phyloP scores from a whole-genome alignment of 2,113 vertebrate species.

The Nerophis ophidion region DNA sequence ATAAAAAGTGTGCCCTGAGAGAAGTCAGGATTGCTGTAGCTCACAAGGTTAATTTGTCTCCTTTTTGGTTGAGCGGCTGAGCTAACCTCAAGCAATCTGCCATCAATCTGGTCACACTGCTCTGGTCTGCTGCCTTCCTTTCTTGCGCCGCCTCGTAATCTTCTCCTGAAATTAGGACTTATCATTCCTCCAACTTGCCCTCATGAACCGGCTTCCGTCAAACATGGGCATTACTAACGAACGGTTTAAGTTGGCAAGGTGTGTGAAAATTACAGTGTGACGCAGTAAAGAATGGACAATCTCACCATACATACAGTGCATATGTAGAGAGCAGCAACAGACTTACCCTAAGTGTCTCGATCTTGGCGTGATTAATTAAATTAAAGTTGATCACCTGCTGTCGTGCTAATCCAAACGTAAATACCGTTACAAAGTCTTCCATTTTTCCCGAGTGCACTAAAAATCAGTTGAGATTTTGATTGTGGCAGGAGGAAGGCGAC shows the following conservation, averaged over 20 bases:
- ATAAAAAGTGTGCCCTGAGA: conserved; percentile 13
- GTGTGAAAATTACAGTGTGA: conserved; percentile 21
- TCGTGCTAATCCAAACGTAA: conserved; percentile 38
- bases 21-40: conserved; percentile 17
- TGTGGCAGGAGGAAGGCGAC: conserved; percentile 52
- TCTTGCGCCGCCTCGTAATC: conserved; percentile 30
- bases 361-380: conserved; percentile 32
- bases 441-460: conserved; percentile 13
- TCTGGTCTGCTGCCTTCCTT: conserved; percentile 25
- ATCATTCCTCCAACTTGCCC: conserved; percentile 29
- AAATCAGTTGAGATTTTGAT: conserved; percentile 29
- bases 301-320: not conserved
- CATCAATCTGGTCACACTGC: conserved; percentile 51
- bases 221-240: conserved; percentile 10
- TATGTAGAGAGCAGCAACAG: conserved; percentile 8
- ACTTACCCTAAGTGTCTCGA: conserved; percentile 40
- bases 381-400: conserved; percentile 37
- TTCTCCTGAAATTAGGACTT: conserved; percentile 29
- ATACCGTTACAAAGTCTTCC: conserved; percentile 33
- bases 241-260: not conserved
- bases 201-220: conserved; percentile 22
- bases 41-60: conserved; percentile 39
- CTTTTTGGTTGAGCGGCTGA: conserved; percentile 21
- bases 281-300: not conserved
- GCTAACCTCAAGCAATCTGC: conserved; percentile 52